Conservation (phyloP, 2,113 vertebrate species). For the Indri indri region DNA sequence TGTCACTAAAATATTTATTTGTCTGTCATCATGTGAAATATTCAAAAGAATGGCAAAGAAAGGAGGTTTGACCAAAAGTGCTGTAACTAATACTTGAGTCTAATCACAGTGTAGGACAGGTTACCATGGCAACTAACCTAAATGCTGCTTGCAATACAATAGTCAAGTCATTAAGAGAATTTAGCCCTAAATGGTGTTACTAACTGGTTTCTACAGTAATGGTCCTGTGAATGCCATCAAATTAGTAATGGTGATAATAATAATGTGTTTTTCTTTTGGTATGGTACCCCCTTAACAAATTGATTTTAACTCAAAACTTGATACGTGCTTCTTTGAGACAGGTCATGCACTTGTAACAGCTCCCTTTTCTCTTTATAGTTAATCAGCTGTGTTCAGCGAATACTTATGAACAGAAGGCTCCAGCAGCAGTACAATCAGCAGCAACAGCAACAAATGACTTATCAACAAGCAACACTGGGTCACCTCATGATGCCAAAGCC, state of each 20-base stretch:
- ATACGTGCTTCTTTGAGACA: conserved; percentile 52
- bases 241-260: conserved; percentile 83
- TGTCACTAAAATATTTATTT: conserved; percentile 58
- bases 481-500: conserved; percentile 89
- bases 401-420: conserved; percentile 96
- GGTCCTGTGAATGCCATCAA: conserved; percentile 75
- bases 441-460: conserved; percentile 92
- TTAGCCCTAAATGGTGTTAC: conserved; percentile 73
- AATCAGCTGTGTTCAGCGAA: conserved; percentile 97
- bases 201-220: conserved; percentile 79
- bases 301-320: conserved; percentile 83
- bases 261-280: conserved; percentile 77
- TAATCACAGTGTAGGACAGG: conserved; percentile 56
- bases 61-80: conserved; percentile 68
- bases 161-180: conserved; percentile 73
- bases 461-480: conserved; percentile 91
- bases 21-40: conserved; percentile 50
- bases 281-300: conserved; percentile 80
- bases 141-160: conserved; percentile 66
- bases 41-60: conserved; percentile 67
- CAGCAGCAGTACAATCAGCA: conserved; percentile 92
- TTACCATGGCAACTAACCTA: conserved; percentile 70
- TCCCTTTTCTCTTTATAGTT: conserved; percentile 86
- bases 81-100: conserved; percentile 76
- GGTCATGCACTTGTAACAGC: conserved; percentile 46